Evolutionary conservation across 2,797 vertebrate genomes (phyloP), one percentile per base, ranked within the genome.

Genomic region (Podarcis lilfordi): DNA sequence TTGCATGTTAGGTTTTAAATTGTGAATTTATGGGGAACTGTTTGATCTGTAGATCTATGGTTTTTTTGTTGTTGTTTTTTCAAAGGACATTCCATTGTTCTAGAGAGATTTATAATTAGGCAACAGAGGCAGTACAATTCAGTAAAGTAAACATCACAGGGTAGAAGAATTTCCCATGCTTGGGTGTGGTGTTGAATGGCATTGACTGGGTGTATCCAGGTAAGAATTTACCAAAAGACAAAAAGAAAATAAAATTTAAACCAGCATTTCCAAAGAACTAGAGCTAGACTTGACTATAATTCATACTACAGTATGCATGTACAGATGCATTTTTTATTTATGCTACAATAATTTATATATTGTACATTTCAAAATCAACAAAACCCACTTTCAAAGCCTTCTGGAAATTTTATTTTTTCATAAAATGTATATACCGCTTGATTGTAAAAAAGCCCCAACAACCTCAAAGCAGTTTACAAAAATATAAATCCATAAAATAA

Each of bases 41-140:
- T 86, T 83, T 84, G 50, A 80, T 45, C 69, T 40, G 3, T 17
- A 74, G 55, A 50, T 3, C 50, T 50, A 43, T 69, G 69, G 37
- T 7, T 72, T 72, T 72, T 72, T n/a, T 32, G 17, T n/a, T 13
- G 32, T 11, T n/a, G 21, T 68, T 68, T 68, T 68, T 68, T 7
- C 11, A 15, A 3, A 10, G 80, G 69, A 84, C 82, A 61, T 1
- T 8, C n/a, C 50, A 76, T 80, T 21, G 0, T 82, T 71, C 29
- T 27, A 68, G 21, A 64, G 5, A 59, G 43, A 74, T 59, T 84
- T 82, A 27, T 86, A 89, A 86, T 77, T 68, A 84, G 37, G n/a
- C 72, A 29, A 32, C 75, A 32, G 71, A 85, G 8, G 59, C 61
- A 68, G 64, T 27, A 55, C n/a, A 83, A 77, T 13, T 37, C 27